Conservation (phyloP, 2,113 vertebrate species). For the Calyptommatus sinebrachiatus region DNA sequence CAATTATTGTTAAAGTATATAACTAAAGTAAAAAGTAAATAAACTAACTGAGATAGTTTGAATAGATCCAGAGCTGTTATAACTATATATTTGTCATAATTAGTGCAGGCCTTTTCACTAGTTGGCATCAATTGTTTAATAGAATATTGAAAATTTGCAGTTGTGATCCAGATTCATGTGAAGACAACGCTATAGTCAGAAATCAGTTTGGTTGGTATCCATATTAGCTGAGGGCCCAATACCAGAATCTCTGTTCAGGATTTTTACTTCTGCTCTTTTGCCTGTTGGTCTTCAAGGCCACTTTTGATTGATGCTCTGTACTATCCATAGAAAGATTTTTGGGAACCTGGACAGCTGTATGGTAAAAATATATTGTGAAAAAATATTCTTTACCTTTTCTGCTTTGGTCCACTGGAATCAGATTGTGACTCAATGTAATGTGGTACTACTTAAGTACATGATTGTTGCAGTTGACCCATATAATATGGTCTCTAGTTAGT, state of each 20-base stretch:
- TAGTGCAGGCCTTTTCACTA: not conserved
- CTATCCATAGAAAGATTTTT: too few species aligned
- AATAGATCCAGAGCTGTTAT: not conserved
- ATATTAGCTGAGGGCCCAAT: not conserved
- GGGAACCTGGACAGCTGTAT: too few species aligned
- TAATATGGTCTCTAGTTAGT: not conserved
- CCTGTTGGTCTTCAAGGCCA: too few species aligned
- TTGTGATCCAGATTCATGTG: not conserved
- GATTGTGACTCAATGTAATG: not conserved
- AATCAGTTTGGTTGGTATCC: not conserved
- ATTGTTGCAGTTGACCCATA: not conserved
- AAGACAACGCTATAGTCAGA: not conserved
- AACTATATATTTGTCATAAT: not conserved
- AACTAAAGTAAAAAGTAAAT: not conserved
- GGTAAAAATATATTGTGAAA: too few species aligned
- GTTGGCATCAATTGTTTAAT: not conserved
- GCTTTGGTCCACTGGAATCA: not conserved
- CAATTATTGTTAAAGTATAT: not conserved
- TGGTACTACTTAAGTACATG: not conserved
- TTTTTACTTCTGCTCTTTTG: not conserved
- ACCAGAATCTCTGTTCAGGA: not conserved
- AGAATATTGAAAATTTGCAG: not conserved
- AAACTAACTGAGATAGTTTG: not conserved
- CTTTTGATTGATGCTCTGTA: too few species aligned
- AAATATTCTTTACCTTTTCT: too few species aligned